phyloP scores from a whole-genome alignment of 2,888 invertebrate genomes.

The Stegophylla sp. region DNA sequence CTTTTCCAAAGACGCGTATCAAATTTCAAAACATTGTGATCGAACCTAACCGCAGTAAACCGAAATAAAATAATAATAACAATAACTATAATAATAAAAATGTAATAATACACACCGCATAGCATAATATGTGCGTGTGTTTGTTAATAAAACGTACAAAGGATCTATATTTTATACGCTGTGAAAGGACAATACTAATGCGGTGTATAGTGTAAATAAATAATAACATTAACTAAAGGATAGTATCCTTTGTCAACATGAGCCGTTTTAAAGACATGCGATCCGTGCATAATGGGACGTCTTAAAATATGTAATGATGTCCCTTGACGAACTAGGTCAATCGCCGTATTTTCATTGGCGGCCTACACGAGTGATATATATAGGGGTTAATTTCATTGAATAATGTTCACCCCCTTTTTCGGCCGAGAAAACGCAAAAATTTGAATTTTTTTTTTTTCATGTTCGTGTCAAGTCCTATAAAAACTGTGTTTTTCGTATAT shows the following conservation, averaged over 20 bases:
- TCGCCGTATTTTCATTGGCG: neutral
- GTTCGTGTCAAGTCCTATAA: too few relatives aligned
- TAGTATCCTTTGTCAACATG: neutral
- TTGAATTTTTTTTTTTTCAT: conserved; percentile 1
- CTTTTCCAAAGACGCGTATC: conserved; percentile 3
- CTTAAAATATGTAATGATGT: too few relatives aligned
- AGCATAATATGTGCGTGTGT: neutral
- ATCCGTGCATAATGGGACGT: conserved; percentile 42
- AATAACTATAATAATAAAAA: too few relatives aligned
- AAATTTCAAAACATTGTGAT: conserved; percentile 2
- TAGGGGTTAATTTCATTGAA: too few relatives aligned
- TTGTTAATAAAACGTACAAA: conserved; percentile 10
- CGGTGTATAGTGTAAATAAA: neutral
- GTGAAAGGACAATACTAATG: conserved; percentile 24
- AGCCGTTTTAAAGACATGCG: conserved; percentile 21
- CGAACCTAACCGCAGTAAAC: too few relatives aligned
- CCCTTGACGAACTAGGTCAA: conserved; percentile 26
- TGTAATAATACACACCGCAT: neutral
- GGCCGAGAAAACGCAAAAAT: neutral
- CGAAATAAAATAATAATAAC: too few relatives aligned
- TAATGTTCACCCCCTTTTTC: too few relatives aligned
- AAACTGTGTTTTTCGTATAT: too few relatives aligned
- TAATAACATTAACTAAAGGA: neutral
- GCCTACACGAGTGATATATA: neutral
- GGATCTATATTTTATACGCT: conserved; percentile 28